Evolutionary conservation across 2,888 invertebrate species (phyloP).

Genomic region (Copidosoma aretas): DNA sequence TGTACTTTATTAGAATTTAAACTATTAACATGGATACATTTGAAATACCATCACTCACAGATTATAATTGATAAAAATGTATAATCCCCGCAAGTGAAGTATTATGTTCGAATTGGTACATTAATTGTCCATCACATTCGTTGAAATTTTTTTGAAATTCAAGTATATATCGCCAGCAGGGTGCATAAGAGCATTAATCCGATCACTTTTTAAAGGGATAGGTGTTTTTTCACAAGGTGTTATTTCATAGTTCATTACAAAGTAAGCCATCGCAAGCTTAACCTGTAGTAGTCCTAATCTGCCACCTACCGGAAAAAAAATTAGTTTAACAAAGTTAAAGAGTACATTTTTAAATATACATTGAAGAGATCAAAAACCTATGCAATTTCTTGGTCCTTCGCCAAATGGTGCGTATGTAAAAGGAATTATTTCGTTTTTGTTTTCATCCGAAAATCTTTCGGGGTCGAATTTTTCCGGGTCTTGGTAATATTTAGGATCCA

Average conservation of each 20-base stretch:
- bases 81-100: too few species aligned
- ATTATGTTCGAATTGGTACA: too few species aligned
- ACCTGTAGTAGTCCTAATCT: slow-evolving; percentile 52
- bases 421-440: slow-evolving; percentile 49
- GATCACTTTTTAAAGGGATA: slow-evolving; percentile 47
- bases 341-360: not conserved
- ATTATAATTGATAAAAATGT: too few species aligned
- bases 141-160: slow-evolving; percentile 35
- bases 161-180: slow-evolving; percentile 46
- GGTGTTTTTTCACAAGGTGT: slow-evolving; percentile 46
- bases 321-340: not conserved
- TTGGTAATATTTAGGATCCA: slow-evolving; percentile 58
- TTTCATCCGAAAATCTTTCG: slow-evolving; percentile 58
- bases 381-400: slow-evolving; percentile 56
- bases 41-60: too few species aligned
- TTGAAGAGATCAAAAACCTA: slow-evolving; percentile 48
- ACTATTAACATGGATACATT: too few species aligned
- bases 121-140: not conserved
- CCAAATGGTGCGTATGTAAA: slow-evolving; percentile 57
- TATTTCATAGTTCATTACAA: slow-evolving; percentile 51
- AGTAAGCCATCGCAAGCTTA: slow-evolving; percentile 48
- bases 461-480: slow-evolving; percentile 61
- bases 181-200: slow-evolving; percentile 42
- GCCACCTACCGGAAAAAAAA: slow-evolving; percentile 42
- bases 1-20: too few species aligned